These are phyloP conservation scores for Bufo gargarizans DNA, from an alignment of 2,113 vertebrate genomes.

Conservation along the genomic window DNA sequence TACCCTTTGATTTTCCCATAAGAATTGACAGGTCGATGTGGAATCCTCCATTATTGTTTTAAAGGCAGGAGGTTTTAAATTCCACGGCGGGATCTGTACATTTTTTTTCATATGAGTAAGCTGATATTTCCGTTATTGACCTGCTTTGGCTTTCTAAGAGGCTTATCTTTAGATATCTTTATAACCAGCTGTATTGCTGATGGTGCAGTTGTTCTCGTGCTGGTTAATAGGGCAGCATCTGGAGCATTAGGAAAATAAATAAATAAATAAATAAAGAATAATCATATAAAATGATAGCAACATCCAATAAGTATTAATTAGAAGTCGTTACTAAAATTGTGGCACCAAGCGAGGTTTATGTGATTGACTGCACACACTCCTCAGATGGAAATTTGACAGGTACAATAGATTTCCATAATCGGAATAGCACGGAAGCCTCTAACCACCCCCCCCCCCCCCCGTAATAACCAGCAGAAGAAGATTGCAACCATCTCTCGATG, in stretches of 20 bases:
- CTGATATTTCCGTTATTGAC: slow-evolving; percentile 48
- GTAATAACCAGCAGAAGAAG: not conserved
- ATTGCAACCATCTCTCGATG: not conserved
- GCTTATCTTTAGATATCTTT: slow-evolving; percentile 48
- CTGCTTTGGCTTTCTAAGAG: slow-evolving; percentile 45
- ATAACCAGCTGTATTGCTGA: slow-evolving; percentile 48
- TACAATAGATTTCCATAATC: not conserved
- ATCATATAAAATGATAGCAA: slow-evolving; percentile 16
- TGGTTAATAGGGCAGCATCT: slow-evolving; percentile 23
- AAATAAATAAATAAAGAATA: slow-evolving; percentile 7
- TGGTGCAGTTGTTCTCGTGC: slow-evolving; percentile 35
- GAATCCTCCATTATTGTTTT: slow-evolving; percentile 42
- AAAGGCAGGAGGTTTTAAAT: slow-evolving; percentile 28
- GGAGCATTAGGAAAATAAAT: slow-evolving; percentile 27
- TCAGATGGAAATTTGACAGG: not conserved
- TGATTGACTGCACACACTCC: not conserved
- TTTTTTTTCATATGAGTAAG: slow-evolving; percentile 47
- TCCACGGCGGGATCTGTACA: slow-evolving; percentile 18
- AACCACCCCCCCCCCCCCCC: not conserved
- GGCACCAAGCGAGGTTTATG: not conserved
- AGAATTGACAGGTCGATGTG: slow-evolving; percentile 18
- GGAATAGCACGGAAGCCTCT: not conserved
- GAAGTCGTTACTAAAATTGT: slow-evolving; percentile 7
- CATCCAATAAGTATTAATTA: slow-evolving; percentile 34
- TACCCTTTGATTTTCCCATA: slow-evolving; percentile 4